Percentiles rank a stretch among this genome's conserved stretches.
Conservation (phyloP, 2,888 invertebrate genomes). For the Dryocosmus kuriphilus region DNA sequence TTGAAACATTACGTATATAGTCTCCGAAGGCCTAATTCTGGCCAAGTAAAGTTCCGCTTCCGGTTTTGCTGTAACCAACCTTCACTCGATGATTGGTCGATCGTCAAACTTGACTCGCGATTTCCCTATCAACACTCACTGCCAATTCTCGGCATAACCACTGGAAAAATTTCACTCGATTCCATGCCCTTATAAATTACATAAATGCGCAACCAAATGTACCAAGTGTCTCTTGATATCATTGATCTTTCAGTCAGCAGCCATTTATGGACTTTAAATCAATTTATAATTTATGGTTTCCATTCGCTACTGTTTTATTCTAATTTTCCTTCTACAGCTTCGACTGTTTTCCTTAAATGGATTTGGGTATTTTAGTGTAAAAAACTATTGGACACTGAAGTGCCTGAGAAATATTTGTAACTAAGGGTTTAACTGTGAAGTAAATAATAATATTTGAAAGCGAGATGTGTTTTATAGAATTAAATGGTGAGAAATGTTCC, state of each 20-base stretch:
- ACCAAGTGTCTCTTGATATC: constrained; percentile 19
- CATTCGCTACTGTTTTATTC: not conserved
- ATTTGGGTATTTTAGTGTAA: not conserved
- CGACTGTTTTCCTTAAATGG: not conserved
- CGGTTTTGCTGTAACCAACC: constrained; percentile 1
- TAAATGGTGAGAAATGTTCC: not conserved
- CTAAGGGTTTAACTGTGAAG: too few species aligned
- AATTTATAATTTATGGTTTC: constrained; percentile 1
- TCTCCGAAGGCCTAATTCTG: constrained; percentile 12
- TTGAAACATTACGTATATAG: constrained; percentile 3
- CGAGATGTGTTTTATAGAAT: too few species aligned
- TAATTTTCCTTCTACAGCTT: not conserved
- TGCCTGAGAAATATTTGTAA: not conserved
- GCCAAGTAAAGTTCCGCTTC: constrained; percentile 17
- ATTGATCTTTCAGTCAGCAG: constrained; percentile 29
- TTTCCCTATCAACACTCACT: constrained; percentile 28
- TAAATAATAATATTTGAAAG: too few species aligned
- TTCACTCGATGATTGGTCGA: constrained; percentile 13
- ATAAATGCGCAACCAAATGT: constrained; percentile 18
- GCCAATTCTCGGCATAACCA: not conserved
- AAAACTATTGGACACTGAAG: not conserved
- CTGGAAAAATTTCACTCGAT: constrained; percentile 7
- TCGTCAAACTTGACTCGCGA: constrained; percentile 38
- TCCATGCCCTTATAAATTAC: constrained; percentile 4
- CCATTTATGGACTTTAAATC: constrained; percentile 27